Percentiles rank a stretch among this genome's conserved stretches.
Conservation (phyloP, 2,888 invertebrate genomes). For the Apantesis nais region DNA sequence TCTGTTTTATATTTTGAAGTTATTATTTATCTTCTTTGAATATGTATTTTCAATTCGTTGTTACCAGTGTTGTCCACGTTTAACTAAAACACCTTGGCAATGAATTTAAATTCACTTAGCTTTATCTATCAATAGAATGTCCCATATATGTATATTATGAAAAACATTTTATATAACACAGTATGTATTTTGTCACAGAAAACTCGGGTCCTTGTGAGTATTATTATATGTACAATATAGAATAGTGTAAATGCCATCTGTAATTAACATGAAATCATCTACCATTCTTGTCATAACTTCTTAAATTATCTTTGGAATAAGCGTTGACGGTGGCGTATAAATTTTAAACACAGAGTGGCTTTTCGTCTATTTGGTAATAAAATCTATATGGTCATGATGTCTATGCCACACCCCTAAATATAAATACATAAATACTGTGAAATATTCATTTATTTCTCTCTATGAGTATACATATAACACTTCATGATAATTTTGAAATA, state of each 20-base stretch:
- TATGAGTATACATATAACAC: no score
- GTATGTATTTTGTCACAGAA: slow-evolving; percentile 79
- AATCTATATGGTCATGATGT: not conserved
- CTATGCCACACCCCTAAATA: not conserved
- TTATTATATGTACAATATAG: slow-evolving; percentile 52
- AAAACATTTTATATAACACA: slow-evolving; percentile 50
- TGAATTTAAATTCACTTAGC: not conserved
- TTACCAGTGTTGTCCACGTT: not conserved
- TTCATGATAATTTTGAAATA: not conserved
- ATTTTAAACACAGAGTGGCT: not conserved
- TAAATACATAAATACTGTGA: not conserved
- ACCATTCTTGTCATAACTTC: slow-evolving; percentile 23
- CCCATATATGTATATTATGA: not conserved
- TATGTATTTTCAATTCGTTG: not conserved
- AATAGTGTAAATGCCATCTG: slow-evolving; percentile 42
- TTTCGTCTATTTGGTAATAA: not conserved
- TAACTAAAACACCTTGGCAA: not conserved
- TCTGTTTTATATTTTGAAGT: not conserved
- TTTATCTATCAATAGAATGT: not conserved
- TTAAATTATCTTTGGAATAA: not conserved
- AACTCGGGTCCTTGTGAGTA: slow-evolving; percentile 84
- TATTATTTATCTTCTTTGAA: not conserved
- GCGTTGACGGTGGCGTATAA: not conserved
- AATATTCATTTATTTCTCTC: not conserved
- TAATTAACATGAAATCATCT: slow-evolving; percentile 49